Conservation (phyloP, 1,140 invertebrate genomes). For the Ladona fulva region DNA sequence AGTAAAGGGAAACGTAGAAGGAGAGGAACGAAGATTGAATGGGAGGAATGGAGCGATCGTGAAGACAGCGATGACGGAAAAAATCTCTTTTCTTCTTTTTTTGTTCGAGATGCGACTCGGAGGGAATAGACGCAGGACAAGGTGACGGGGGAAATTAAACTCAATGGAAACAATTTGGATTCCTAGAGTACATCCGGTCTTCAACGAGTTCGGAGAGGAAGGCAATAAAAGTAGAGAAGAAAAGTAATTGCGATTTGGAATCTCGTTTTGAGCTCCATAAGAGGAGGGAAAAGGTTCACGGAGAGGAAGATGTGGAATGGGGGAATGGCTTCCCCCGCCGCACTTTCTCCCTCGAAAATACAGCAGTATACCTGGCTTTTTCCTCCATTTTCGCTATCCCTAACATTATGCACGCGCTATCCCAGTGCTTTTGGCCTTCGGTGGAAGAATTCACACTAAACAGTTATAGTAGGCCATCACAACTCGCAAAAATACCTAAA, state of each 20-base stretch:
- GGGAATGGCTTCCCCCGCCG: background rate
- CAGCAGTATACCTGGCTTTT: too few relatives aligned
- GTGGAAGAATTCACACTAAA: too few relatives aligned
- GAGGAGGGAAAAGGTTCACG: background rate
- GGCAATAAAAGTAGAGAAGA: background rate
- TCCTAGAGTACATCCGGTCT: background rate
- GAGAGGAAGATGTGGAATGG: background rate
- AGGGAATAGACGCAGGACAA: background rate
- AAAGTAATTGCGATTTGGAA: background rate
- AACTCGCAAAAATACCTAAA: too few relatives aligned
- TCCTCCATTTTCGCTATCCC: too few relatives aligned
- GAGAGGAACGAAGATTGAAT: too few relatives aligned
- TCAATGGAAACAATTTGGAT: slow-evolving; percentile 2
- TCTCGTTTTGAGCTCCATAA: background rate
- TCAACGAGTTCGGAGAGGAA: background rate
- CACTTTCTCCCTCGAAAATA: background rate
- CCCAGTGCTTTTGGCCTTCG: too few relatives aligned
- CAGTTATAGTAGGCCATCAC: too few relatives aligned
- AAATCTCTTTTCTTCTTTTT: too few relatives aligned
- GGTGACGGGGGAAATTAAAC: background rate
- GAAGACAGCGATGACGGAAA: too few relatives aligned
- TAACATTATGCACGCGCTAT: too few relatives aligned
- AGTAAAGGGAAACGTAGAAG: too few relatives aligned
- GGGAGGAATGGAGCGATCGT: too few relatives aligned
- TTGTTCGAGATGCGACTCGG: background rate